phyloP scores from a whole-genome alignment of 1,140 invertebrate genomes.

The Oncopeltus fasciatus region DNA sequence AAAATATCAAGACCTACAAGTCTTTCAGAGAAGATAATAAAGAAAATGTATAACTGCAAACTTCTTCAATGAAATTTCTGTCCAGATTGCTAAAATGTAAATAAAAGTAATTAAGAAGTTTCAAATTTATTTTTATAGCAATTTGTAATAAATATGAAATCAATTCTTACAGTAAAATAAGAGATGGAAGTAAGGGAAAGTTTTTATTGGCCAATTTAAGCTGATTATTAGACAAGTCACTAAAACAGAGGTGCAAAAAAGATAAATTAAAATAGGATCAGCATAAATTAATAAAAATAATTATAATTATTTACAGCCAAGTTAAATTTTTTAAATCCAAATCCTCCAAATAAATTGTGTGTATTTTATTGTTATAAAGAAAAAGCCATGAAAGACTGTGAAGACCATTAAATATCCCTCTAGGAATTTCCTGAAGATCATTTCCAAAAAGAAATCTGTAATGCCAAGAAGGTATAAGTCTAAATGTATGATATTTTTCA shows the following conservation, averaged over 20 bases:
- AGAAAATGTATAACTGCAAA: constrained; percentile 32
- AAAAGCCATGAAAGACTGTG: constrained; percentile 31
- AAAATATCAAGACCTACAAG: constrained; percentile 30
- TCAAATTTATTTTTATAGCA: too few relatives aligned
- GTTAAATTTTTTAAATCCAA: constrained; percentile 31
- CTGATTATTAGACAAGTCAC: constrained; percentile 10
- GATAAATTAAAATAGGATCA: too few relatives aligned
- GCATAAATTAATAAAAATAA: neutral
- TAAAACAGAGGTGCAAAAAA: constrained; percentile 7
- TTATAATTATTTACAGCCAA: constrained; percentile 30
- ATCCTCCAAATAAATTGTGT: constrained; percentile 29
- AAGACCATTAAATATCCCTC: constrained; percentile 31
- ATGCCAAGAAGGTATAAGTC: too few relatives aligned
- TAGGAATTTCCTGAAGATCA: constrained; percentile 29
- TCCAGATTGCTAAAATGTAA: constrained; percentile 28
- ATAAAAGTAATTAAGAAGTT: neutral
- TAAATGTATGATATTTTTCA: too few relatives aligned
- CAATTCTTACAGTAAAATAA: constrained; percentile 38
- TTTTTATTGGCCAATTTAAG: constrained; percentile 25
- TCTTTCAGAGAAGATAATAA: constrained; percentile 31
- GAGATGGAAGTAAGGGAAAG: constrained; percentile 33
- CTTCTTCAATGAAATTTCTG: constrained; percentile 32
- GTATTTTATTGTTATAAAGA: constrained; percentile 32
- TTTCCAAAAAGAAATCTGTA: constrained; percentile 34
- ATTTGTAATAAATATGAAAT: neutral